Evolutionary conservation across 2,888 invertebrate genomes (phyloP), one percentile per base, ranked within the genome.

Genomic region (Callimorpha dominula): DNA sequence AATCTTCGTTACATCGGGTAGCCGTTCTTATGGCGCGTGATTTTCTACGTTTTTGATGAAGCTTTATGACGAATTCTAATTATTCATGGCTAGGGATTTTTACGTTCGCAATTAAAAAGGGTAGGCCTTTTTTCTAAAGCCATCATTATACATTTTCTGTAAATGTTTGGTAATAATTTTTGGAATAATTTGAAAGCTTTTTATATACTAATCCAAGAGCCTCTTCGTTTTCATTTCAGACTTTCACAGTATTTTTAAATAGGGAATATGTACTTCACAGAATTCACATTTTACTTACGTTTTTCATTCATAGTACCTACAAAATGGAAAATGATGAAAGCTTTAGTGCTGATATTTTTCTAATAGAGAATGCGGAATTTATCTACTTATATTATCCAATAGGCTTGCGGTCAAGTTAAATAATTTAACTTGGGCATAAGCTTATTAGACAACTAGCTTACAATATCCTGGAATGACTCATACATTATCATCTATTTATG

Each of bases 1-100:
- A 88, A 90, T 90, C 90, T 90, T 88, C 88, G 84, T 89, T 87
- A 88, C 70, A 77, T 68, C 49, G 65, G 60, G 72, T 75, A 77
- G 70, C 79, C 65, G 72, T 82, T 86, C 84, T 84, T 81, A 80
- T 70, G 52, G 68, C 72, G 74, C 66, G 78, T 81, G 76, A 77
- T 85, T 74, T 72, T 65, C 69, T 68, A 50, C 74, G 17, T 73
- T 74, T 81, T 70, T 52, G 40, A 63, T 72, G 60, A 74, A 75
- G 72, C 65, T 81, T 73, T 57, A 63, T 17, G 66, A 72, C 50
- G 62, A 75, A 64, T 70, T 71, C 73, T 76, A 76, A 84, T 82
- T 76, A 68, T 69, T 72, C 68, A 75, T 68, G 49, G 69, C 14
- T 11, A 14, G 71, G 60, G 20, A 60, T 65, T 73, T 72, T 70